These are phyloP conservation scores for Electrona antarctica DNA, from an alignment of 2,113 vertebrate genomes.

Conservation along the genomic window DNA sequence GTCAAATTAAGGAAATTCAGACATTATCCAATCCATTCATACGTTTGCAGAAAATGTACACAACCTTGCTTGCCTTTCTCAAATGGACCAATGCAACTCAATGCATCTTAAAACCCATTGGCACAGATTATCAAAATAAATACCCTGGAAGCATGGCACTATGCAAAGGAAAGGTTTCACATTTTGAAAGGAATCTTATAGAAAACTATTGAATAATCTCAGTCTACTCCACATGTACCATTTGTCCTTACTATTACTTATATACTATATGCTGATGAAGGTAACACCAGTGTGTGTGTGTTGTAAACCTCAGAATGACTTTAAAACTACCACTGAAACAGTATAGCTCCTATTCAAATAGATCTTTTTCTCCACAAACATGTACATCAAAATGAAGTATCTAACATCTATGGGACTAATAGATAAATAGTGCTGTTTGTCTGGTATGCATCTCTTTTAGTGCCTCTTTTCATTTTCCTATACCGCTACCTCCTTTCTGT, in stretches of 20 bases:
- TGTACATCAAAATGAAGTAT: slow-evolving; percentile 72
- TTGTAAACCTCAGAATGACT: slow-evolving; percentile 67
- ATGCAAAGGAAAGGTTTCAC: slow-evolving; percentile 71
- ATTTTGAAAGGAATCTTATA: slow-evolving; percentile 72
- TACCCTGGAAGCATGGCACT: slow-evolving; percentile 78
- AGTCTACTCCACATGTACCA: slow-evolving; percentile 60
- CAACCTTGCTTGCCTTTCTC: slow-evolving; percentile 39
- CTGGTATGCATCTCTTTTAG: slow-evolving; percentile 64
- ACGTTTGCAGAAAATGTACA: slow-evolving; percentile 36
- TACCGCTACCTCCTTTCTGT: background rate
- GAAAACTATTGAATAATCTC: slow-evolving; percentile 75
- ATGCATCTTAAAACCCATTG: slow-evolving; percentile 64
- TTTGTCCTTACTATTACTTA: slow-evolving; percentile 69
- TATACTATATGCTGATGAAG: slow-evolving; percentile 75
- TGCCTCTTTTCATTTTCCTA: slow-evolving; percentile 45
- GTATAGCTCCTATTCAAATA: slow-evolving; percentile 72
- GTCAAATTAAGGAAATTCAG: slow-evolving; percentile 8
- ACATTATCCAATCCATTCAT: slow-evolving; percentile 15
- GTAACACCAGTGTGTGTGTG: slow-evolving; percentile 50
- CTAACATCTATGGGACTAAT: slow-evolving; percentile 63
- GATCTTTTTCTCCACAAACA: slow-evolving; percentile 63
- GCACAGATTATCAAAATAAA: slow-evolving; percentile 79
- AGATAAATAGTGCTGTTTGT: slow-evolving; percentile 63
- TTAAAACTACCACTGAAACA: slow-evolving; percentile 68
- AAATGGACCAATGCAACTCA: slow-evolving; percentile 38